Conservation (phyloP, 2,888 invertebrate genomes). For the Protodeltote pygarga region DNA sequence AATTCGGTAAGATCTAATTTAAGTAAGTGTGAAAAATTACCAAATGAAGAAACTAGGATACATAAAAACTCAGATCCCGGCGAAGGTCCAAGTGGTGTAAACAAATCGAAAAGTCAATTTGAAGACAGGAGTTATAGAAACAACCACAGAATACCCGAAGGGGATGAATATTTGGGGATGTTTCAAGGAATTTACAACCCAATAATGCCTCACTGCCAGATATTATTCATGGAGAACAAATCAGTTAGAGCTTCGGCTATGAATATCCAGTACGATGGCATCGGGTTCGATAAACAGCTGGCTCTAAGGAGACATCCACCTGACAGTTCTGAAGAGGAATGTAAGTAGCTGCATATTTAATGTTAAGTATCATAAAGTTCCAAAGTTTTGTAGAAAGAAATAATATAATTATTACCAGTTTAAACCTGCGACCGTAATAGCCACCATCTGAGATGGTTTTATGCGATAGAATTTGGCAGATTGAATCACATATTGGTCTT, state of each 20-base stretch:
- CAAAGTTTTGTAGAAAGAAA: neutral
- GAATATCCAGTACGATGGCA: constrained; percentile 53
- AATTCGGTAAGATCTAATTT: constrained; percentile 2
- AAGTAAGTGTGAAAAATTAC: neutral
- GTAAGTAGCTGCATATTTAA: constrained; percentile 57
- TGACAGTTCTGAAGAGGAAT: constrained; percentile 52
- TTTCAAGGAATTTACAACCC: constrained; percentile 57
- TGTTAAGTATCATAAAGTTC: neutral
- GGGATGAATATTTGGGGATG: constrained; percentile 58
- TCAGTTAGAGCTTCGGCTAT: constrained; percentile 50
- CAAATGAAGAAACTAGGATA: neutral
- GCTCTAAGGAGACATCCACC: constrained; percentile 22
- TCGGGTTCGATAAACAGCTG: constrained; percentile 59
- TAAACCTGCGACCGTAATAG: too few relatives aligned
- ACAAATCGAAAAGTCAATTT: constrained; percentile 10
- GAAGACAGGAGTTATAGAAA: constrained; percentile 38
- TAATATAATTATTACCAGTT: neutral
- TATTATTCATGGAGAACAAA: constrained; percentile 63
- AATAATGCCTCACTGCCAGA: constrained; percentile 23
- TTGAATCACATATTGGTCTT: too few relatives aligned
- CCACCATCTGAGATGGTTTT: too few relatives aligned
- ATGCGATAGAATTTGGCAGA: too few relatives aligned
- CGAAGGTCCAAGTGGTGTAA: constrained; percentile 28
- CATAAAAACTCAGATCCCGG: constrained; percentile 13
- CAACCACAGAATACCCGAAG: constrained; percentile 59